Evolutionary conservation across 92 coral and sea anemone genomes (phyloP).

Genomic region (Epizoanthus ramosus): DNA sequence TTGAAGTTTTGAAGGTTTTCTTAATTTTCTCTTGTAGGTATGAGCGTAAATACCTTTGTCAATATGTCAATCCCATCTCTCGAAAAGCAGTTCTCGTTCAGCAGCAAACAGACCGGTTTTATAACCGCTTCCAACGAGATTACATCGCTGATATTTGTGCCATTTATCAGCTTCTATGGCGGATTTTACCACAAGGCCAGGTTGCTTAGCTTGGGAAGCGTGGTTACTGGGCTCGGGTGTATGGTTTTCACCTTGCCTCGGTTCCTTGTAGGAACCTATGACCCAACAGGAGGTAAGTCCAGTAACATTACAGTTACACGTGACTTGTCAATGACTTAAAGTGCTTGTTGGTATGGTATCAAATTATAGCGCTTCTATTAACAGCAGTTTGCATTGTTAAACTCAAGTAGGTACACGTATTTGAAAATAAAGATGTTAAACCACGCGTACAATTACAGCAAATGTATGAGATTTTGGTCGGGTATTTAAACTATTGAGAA

Average conservation of each 20-base stretch:
- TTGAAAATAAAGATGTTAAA: too few relatives aligned
- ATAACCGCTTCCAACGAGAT: slow-evolving; percentile 65
- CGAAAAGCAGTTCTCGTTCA: slow-evolving; percentile 62
- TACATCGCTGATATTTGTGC: slow-evolving; percentile 57
- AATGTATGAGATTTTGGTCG: too few relatives aligned
- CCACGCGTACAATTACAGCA: too few relatives aligned
- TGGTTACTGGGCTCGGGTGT: slow-evolving; percentile 59
- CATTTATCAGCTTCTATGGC: slow-evolving; percentile 66
- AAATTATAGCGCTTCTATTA: too few relatives aligned
- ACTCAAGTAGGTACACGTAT: too few relatives aligned
- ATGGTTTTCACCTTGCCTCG: slow-evolving; percentile 53
- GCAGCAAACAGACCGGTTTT: slow-evolving; percentile 60
- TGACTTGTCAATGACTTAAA: too few relatives aligned
- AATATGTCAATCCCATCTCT: slow-evolving; percentile 56
- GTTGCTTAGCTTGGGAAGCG: slow-evolving; percentile 58
- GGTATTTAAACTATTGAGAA: too few relatives aligned
- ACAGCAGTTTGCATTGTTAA: too few relatives aligned
- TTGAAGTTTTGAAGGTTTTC: background rate
- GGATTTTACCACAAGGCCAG: slow-evolving; percentile 64
- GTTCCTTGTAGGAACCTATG: slow-evolving; percentile 50
- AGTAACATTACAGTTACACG: too few relatives aligned
- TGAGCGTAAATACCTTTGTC: slow-evolving; percentile 63
- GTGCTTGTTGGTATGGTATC: too few relatives aligned
- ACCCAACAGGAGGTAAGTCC: slow-evolving; percentile 46
- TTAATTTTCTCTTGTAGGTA: slow-evolving; percentile 28